Percentiles rank a stretch among this genome's conserved stretches.
Evolutionary conservation across 1,140 invertebrate genomes (phyloP).

Genomic region (Neelides sp.): DNA sequence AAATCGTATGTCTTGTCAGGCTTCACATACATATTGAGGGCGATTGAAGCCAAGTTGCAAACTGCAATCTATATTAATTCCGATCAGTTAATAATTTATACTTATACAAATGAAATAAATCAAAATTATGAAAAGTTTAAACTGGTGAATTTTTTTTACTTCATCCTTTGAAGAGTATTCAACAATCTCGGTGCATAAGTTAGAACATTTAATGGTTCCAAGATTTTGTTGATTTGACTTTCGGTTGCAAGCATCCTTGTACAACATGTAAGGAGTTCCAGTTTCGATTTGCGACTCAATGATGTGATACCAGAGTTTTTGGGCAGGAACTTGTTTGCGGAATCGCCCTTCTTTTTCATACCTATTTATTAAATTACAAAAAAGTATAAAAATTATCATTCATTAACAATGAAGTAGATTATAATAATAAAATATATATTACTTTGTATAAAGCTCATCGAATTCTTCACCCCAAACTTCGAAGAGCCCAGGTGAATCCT

Average conservation of each 20-base stretch:
- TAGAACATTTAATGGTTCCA: conserved; percentile 96
- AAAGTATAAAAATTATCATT: conserved; percentile 4
- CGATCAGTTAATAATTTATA: conserved; percentile 25
- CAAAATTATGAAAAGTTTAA: neutral
- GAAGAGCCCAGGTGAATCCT: conserved; percentile 75
- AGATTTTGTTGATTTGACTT: conserved; percentile 98
- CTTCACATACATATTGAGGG: conserved; percentile 91
- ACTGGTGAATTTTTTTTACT: conserved; percentile 35
- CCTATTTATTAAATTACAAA: conserved; percentile 37
- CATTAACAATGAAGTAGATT: neutral
- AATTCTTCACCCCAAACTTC: conserved; percentile 94
- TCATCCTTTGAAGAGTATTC: conserved; percentile 85
- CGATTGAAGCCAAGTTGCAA: conserved; percentile 95
- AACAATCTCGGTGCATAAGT: conserved; percentile 95
- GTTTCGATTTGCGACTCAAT: conserved; percentile 95
- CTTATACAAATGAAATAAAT: conserved; percentile 3
- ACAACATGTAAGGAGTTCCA: conserved; percentile 95
- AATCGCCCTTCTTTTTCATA: conserved; percentile 76
- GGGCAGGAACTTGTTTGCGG: conserved; percentile 66
- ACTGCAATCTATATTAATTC: conserved; percentile 78
- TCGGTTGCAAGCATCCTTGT: conserved; percentile 93
- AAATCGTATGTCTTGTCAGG: conserved; percentile 71
- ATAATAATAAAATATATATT: conserved; percentile 28
- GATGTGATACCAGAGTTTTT: conserved; percentile 85
- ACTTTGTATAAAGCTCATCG: conserved; percentile 72